These are phyloP conservation scores for Apostichopus californicus DNA, from an alignment of 35 echinoderm and acorn worm genomes.

Conservation along the genomic window DNA sequence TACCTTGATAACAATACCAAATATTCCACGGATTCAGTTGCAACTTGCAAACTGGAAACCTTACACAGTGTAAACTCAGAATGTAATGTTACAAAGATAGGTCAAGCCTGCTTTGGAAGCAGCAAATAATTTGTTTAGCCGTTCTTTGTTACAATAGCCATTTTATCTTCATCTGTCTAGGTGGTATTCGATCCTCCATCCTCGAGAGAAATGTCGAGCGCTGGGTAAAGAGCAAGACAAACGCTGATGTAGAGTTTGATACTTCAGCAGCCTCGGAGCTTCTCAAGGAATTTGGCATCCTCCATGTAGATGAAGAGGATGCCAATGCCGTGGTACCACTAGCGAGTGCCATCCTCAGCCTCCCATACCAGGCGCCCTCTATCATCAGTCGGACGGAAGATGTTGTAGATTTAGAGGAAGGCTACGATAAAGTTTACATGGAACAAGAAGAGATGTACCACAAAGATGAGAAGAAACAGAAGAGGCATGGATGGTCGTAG, in stretches of 20 bases:
- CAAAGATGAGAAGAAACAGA: slow-evolving; percentile 78
- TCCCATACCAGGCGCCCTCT: slow-evolving; percentile 72
- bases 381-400: slow-evolving; percentile 81
- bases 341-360: slow-evolving; percentile 66
- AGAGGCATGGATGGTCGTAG: slow-evolving; percentile 75
- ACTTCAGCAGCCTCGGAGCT: slow-evolving; percentile 62
- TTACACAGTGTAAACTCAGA: no score
- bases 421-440: slow-evolving; percentile 76
- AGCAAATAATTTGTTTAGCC: no score
- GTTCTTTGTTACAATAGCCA: no score
- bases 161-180: slow-evolving; percentile 38
- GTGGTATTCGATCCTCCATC: slow-evolving; percentile 66
- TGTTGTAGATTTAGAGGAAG: slow-evolving; percentile 76
- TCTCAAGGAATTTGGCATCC: slow-evolving; percentile 71
- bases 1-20: no score
- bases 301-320: slow-evolving; percentile 70
- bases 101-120: no score
- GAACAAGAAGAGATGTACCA: slow-evolving; percentile 79
- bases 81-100: no score
- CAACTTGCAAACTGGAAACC: no score
- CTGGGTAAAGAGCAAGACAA: slow-evolving; percentile 83
- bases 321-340: slow-evolving; percentile 67
- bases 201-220: slow-evolving; percentile 80
- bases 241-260: slow-evolving; percentile 74
- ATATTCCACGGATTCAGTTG: no score